Base-by-base conservation (phyloP, 2,888 invertebrate species). In the Microplitis deprimator region DNA sequence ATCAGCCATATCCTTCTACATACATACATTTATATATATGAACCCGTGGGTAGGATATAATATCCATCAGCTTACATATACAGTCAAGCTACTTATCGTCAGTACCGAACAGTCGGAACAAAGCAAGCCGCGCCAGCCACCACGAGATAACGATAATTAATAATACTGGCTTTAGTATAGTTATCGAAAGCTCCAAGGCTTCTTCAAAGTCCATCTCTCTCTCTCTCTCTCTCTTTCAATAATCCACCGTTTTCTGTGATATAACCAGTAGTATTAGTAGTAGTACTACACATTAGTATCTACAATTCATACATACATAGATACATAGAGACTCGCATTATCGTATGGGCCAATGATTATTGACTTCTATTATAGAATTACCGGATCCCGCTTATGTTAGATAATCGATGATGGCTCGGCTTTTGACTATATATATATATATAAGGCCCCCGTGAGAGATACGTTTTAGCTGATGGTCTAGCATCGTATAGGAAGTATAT, bases 81-180 rank as follows among this genome's bases (percentile, higher is more conserved):
- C n/a, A 38, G 41, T 29, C 67, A 59, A 38, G 50, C 67, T 73
- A 75, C 75, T 75, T 69, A 69, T 75, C 75, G 73, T 50, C 29
- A 67, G 16, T 17, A 50, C 50, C 13, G 50, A 50, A 13, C 10
- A 50, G 50, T 50, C 13, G 10, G 67, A 59, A 50, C 80, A 81
- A 80, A 80, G 79, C 75, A 8, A 29, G 41, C 64, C 76, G 75
- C 77, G 74, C 59, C 72, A 64, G 74, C 74, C 70, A 77, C 80
- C 74, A 78, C 73, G 77, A 82, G 82, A 85, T 84, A 84, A 84
- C 80, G 80, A 82, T 84, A 84, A 85, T 86, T 88, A 88, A 88
- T 88, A 87, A 88, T 84, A 80, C 84, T 79, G 81, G 81, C 82
- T 79, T 75, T 77, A 78, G 29, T 29, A 29, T 29, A 29, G 83